phyloP scores from a whole-genome alignment of 2,113 vertebrate species.

The Carettochelys insculpta region DNA sequence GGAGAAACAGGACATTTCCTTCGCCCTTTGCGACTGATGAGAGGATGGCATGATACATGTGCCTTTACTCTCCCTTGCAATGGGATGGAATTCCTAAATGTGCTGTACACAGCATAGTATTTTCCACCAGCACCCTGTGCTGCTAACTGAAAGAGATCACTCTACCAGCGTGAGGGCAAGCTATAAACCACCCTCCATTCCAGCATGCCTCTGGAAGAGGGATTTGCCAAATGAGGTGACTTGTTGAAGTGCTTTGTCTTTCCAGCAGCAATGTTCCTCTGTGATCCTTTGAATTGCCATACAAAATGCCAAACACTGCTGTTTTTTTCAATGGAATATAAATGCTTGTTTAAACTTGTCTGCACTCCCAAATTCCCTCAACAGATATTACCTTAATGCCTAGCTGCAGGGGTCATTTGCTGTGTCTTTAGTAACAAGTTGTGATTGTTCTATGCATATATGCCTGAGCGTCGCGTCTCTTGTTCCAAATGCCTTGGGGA shows the following conservation, averaged over 20 bases:
- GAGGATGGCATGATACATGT: background rate
- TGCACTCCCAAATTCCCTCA: background rate
- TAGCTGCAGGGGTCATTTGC: background rate
- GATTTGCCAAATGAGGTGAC: background rate
- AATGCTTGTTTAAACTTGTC: background rate
- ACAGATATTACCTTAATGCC: background rate
- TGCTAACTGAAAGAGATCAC: background rate
- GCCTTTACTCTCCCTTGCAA: background rate
- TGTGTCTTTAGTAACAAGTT: background rate
- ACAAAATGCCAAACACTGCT: background rate
- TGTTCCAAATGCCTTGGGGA: background rate
- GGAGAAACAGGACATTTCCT: background rate
- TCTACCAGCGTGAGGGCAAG: background rate
- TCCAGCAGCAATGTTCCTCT: background rate
- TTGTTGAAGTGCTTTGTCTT: background rate
- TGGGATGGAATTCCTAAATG: background rate
- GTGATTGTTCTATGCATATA: fast-evolving
- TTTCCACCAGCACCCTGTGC: background rate
- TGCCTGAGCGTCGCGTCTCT: background rate
- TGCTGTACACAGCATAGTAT: background rate
- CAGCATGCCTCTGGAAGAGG: background rate
- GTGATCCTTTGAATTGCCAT: background rate
- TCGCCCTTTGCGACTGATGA: background rate
- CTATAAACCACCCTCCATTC: background rate
- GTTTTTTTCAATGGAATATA: background rate